A percentile compares a stretch with the other conserved stretches of the same genome.
Conservation (phyloP, 2,797 vertebrate species). For the Enteromius afrohamiltoni region DNA sequence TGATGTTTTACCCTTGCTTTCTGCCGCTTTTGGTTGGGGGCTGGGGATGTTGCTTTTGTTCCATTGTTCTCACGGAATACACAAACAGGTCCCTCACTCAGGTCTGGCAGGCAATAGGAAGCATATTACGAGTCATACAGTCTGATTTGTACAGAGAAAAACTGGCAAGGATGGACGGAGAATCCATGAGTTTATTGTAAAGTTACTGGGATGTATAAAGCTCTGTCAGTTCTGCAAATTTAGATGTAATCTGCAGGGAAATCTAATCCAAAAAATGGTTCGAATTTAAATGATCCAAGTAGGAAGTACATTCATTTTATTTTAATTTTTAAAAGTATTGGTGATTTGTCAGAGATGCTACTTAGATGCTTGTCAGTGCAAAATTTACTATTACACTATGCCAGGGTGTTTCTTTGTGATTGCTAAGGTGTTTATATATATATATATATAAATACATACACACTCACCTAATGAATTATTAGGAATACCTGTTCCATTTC, state of each 20-base stretch:
- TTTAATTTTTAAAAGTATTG: too few species aligned
- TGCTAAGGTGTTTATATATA: not conserved
- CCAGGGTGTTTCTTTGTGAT: not conserved
- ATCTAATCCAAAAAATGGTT: not conserved
- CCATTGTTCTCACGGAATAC: slow-evolving; percentile 23
- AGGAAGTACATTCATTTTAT: not conserved
- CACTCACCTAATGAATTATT: too few species aligned
- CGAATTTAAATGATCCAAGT: not conserved
- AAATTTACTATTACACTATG: not conserved
- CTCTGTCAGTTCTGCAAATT: slow-evolving; percentile 51
- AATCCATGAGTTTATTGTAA: slow-evolving; percentile 60
- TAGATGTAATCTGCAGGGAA: slow-evolving; percentile 40
- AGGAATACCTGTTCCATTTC: not conserved
- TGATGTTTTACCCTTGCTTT: slow-evolving; percentile 75
- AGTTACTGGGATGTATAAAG: slow-evolving; percentile 55
- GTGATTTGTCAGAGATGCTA: not conserved
- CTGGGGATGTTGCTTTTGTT: slow-evolving; percentile 38
- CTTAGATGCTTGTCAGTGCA: not conserved
- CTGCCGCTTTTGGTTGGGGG: slow-evolving; percentile 47
- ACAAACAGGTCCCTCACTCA: slow-evolving; percentile 12
- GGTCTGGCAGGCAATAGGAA: not conserved
- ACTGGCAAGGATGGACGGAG: not conserved
- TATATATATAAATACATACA: too few species aligned
- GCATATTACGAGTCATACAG: not conserved
- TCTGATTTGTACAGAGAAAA: slow-evolving; percentile 3